phyloP scores from a whole-genome alignment of 1,140 invertebrate genomes.

The Papilio aristodemus region DNA sequence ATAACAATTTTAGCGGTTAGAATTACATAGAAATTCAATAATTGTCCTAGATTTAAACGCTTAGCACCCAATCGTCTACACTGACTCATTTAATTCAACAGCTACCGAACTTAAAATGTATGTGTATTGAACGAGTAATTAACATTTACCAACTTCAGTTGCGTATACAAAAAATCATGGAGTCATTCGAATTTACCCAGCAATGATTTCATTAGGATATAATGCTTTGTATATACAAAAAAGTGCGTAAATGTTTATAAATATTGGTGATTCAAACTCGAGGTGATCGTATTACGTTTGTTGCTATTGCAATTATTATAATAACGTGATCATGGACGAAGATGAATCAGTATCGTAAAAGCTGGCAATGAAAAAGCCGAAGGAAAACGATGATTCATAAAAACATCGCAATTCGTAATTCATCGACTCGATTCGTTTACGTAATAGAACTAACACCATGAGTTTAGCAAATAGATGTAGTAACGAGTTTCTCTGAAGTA shows the following conservation, averaged over 20 bases:
- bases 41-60: neutral
- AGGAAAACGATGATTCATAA: constrained; percentile 23
- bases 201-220: neutral
- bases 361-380: constrained; percentile 26
- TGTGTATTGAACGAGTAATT: constrained; percentile 1
- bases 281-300: constrained; percentile 12
- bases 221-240: constrained; percentile 1
- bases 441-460: neutral
- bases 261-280: constrained; percentile 27
- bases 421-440: constrained; percentile 4
- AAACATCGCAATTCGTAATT: neutral
- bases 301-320: constrained; percentile 9
- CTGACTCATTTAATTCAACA: neutral
- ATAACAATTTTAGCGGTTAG: neutral
- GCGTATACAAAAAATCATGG: neutral
- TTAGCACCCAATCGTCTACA: neutral
- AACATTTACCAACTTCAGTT: constrained; percentile 1
- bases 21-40: neutral
- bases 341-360: constrained; percentile 24
- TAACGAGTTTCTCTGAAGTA: constrained; percentile 6
- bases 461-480: constrained; percentile 19
- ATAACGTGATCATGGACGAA: constrained; percentile 4
- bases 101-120: neutral
- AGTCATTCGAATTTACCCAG: constrained; percentile 1
- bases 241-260: constrained; percentile 24